Conservation (phyloP, 2,113 vertebrate genomes). For the Tychaedon coryphoeus region DNA sequence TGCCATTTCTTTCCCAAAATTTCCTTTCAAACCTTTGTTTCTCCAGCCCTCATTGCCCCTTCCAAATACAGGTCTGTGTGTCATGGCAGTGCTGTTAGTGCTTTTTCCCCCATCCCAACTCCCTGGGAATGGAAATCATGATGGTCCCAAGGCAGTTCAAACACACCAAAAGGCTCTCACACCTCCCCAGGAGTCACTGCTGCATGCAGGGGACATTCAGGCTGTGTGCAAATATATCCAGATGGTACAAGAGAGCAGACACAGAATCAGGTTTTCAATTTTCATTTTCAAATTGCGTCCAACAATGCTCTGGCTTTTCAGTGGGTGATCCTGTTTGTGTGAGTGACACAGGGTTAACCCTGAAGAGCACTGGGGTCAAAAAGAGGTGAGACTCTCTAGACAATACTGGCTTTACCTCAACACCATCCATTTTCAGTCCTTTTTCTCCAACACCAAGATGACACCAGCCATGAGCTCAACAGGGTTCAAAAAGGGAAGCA, state of each 20-base stretch:
- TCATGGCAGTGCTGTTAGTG: neutral
- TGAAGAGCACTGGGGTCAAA: neutral
- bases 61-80: neutral
- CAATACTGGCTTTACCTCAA: neutral
- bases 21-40: neutral
- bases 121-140: neutral
- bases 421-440: neutral
- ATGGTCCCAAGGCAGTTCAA: neutral
- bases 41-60: neutral
- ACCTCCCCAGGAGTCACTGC: neutral
- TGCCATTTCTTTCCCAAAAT: neutral
- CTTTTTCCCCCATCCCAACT: accelerated
- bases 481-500: neutral
- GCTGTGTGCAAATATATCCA: neutral
- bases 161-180: neutral
- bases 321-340: neutral
- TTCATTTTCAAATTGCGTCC: neutral
- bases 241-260: neutral
- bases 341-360: neutral
- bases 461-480: neutral
- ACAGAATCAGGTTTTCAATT: neutral
- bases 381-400: neutral
- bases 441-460: neutral
- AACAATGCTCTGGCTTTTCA: neutral
- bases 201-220: neutral